phyloP scores from a whole-genome alignment of 2,113 vertebrate genomes.

The Numida meleagris region DNA sequence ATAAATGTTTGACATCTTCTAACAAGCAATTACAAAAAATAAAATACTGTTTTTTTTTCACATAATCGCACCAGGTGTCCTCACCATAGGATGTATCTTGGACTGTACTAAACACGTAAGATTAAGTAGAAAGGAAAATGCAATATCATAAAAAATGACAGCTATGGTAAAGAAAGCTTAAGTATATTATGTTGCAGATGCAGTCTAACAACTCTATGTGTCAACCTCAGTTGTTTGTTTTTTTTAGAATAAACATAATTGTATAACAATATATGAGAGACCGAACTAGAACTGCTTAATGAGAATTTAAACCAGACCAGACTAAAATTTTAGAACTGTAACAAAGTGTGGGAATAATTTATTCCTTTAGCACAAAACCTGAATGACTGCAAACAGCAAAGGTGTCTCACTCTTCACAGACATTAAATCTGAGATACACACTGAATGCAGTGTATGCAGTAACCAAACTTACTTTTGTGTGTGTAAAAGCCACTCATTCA shows the following conservation, averaged over 20 bases:
- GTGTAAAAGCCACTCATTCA: neutral
- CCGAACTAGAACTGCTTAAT: neutral
- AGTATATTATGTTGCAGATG: neutral
- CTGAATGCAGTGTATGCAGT: neutral
- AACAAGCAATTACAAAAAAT: neutral
- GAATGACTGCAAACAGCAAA: neutral
- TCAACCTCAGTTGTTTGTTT: neutral
- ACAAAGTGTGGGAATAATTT: neutral
- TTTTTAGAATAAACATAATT: neutral
- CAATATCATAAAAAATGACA: neutral
- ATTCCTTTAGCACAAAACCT: neutral
- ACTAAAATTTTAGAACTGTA: neutral
- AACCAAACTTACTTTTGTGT: neutral
- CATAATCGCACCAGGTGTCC: neutral
- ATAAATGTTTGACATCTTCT: neutral
- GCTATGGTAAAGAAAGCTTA: neutral
- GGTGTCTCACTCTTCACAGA: neutral
- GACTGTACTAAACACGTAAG: neutral
- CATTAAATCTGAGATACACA: neutral
- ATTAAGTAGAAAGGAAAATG: neutral
- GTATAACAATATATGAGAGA: neutral
- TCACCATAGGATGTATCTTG: neutral
- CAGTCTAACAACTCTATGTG: neutral
- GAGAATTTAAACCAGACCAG: neutral
- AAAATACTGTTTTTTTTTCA: rapidly evolving